These are phyloP conservation scores for Lynx canadensis DNA, from an alignment of 2,113 vertebrate genomes.

Conservation along the genomic window DNA sequence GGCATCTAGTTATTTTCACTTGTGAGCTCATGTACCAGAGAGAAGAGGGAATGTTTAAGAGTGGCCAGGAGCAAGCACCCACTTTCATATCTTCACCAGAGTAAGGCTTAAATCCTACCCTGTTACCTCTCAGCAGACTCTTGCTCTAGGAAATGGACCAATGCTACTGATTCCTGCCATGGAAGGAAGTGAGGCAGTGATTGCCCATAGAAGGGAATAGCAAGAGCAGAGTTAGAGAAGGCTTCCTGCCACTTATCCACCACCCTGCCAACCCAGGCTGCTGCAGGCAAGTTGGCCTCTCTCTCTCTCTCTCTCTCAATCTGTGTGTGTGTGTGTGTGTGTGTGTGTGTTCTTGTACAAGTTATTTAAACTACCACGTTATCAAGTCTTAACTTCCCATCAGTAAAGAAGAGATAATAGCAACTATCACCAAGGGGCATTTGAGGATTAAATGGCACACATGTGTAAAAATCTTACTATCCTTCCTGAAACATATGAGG, in stretches of 20 bases:
- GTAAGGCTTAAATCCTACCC: background rate
- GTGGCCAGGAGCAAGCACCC: background rate
- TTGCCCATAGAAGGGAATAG: background rate
- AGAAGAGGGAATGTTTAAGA: background rate
- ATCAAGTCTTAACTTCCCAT: background rate
- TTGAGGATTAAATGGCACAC: background rate
- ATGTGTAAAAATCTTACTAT: background rate
- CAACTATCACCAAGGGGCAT: background rate
- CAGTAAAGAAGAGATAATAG: background rate
- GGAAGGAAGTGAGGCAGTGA: background rate
- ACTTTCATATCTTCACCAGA: background rate
- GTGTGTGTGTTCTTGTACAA: background rate
- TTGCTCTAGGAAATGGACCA: background rate
- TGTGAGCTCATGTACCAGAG: background rate
- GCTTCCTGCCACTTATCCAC: background rate
- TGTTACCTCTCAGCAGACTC: background rate
- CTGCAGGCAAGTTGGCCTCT: background rate
- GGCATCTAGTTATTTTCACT: background rate
- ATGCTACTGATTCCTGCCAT: no score
- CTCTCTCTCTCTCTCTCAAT: background rate
- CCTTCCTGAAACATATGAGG: background rate
- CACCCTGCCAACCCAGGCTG: background rate
- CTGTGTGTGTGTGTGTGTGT: no score
- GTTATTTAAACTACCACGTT: background rate
- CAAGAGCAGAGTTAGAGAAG: background rate